These are phyloP conservation scores for Synanthedon vespiformis DNA, from an alignment of 2,888 invertebrate genomes.

Conservation along the genomic window DNA sequence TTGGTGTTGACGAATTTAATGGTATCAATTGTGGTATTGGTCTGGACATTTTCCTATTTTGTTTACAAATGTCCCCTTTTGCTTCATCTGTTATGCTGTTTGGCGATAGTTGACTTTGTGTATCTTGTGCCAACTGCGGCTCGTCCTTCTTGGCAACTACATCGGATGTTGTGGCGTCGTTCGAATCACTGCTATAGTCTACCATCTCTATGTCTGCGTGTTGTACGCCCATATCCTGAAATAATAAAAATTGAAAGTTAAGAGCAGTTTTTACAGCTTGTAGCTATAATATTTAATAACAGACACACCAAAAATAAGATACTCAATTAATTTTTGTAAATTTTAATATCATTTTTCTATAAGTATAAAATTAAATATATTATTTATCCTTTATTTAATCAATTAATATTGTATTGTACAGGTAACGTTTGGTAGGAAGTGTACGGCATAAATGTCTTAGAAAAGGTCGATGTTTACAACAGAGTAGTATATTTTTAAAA, in stretches of 20 bases:
- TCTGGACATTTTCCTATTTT: conserved; percentile 54
- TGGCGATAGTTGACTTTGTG: conserved; percentile 25
- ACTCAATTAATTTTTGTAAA: not conserved
- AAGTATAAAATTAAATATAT: too few species aligned
- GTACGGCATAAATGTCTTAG: too few species aligned
- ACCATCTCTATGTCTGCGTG: conserved; percentile 47
- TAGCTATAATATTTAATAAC: not conserved
- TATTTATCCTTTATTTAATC: too few species aligned
- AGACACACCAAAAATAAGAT: not conserved
- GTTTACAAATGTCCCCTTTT: conserved; percentile 27
- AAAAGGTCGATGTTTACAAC: too few species aligned
- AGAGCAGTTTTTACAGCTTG: not conserved
- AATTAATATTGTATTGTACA: too few species aligned
- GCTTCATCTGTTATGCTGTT: conserved; percentile 30
- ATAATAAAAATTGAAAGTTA: conserved; percentile 15
- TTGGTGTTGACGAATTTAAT: conserved; percentile 64
- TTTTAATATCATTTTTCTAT: not conserved
- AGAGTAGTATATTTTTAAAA: too few species aligned
- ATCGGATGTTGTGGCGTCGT: conserved; percentile 37
- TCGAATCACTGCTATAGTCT: conserved; percentile 55
- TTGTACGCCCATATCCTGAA: conserved; percentile 58
- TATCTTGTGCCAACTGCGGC: conserved; percentile 23
- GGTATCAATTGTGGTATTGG: conserved; percentile 84
- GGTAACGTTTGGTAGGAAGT: too few species aligned
- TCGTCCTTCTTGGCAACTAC: conserved; percentile 27